Percentiles rank a stretch among this genome's conserved stretches.
phyloP scores from a whole-genome alignment of 1,140 invertebrate genomes.

The Macrobrachium nipponense region DNA sequence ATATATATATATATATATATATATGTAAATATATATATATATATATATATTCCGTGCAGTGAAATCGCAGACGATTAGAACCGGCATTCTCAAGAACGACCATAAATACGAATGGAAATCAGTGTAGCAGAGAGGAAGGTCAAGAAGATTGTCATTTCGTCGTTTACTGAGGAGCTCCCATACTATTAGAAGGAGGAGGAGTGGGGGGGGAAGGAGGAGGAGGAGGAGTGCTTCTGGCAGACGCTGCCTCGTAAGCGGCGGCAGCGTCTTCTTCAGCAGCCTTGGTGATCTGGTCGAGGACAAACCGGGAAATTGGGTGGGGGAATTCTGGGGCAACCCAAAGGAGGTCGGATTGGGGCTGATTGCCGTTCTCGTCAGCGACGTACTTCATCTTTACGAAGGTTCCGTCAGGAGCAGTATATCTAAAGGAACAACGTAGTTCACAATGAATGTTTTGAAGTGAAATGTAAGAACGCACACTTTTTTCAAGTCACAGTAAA shows the following conservation, averaged over 20 bases:
- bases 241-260: neutral
- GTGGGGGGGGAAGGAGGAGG: too few species aligned
- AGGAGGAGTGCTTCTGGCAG: neutral
- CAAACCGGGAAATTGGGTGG: conserved; percentile 7
- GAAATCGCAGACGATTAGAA: too few species aligned
- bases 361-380: conserved; percentile 27
- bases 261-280: conserved; percentile 15
- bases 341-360: conserved; percentile 23
- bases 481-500: neutral
- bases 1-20: too few species aligned
- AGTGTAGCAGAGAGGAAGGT: too few species aligned
- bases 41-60: too few species aligned
- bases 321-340: conserved; percentile 18
- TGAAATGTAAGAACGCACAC: neutral
- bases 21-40: too few species aligned
- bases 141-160: too few species aligned
- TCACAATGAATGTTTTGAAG: too few species aligned
- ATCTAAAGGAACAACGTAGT: neutral
- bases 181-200: too few species aligned
- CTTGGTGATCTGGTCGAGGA: neutral
- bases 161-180: too few species aligned
- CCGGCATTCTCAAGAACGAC: too few species aligned
- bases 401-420: conserved; percentile 23
- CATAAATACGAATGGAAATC: too few species aligned
- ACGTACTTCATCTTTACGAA: neutral